Conservation (phyloP, 2,888 invertebrate species). For the Saturnia japonica region DNA sequence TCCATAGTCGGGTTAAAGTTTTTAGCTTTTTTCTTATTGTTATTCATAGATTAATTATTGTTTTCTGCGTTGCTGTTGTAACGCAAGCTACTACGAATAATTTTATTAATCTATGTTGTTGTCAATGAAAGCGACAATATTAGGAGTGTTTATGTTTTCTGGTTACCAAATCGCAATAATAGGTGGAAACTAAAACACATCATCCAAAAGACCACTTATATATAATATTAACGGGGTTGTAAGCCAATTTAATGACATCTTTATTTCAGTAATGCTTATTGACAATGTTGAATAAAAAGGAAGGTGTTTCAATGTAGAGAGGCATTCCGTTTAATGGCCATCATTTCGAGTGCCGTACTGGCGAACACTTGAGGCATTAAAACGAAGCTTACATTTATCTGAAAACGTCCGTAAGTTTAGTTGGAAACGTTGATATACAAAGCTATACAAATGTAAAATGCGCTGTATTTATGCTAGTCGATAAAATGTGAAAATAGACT, state of each 20-base stretch:
- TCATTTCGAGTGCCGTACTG: constrained; percentile 50
- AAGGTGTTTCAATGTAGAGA: constrained; percentile 51
- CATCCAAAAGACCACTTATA: background rate
- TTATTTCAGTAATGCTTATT: constrained; percentile 19
- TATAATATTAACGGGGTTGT: background rate
- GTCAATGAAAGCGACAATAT: too few species aligned
- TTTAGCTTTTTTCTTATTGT: too few species aligned
- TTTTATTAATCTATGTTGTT: too few species aligned
- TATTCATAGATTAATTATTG: too few species aligned
- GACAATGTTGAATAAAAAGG: constrained; percentile 29
- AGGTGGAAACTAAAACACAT: background rate
- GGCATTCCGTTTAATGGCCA: constrained; percentile 53
- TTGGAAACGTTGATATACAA: background rate
- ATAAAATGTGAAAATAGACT: background rate
- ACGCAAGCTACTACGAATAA: too few species aligned
- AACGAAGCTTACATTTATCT: constrained; percentile 37
- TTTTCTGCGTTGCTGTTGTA: too few species aligned
- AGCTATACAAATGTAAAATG: background rate
- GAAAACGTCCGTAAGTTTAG: constrained; percentile 18
- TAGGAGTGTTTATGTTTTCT: too few species aligned
- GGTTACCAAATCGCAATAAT: background rate
- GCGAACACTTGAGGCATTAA: constrained; percentile 46
- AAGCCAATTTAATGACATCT: constrained; percentile 24
- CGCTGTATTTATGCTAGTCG: background rate
- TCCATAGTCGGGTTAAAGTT: too few species aligned